Percentiles rank a stretch among this genome's conserved stretches.
These are phyloP conservation scores for Lontra canadensis DNA, from an alignment of 2,113 vertebrate species.

Conservation along the genomic window DNA sequence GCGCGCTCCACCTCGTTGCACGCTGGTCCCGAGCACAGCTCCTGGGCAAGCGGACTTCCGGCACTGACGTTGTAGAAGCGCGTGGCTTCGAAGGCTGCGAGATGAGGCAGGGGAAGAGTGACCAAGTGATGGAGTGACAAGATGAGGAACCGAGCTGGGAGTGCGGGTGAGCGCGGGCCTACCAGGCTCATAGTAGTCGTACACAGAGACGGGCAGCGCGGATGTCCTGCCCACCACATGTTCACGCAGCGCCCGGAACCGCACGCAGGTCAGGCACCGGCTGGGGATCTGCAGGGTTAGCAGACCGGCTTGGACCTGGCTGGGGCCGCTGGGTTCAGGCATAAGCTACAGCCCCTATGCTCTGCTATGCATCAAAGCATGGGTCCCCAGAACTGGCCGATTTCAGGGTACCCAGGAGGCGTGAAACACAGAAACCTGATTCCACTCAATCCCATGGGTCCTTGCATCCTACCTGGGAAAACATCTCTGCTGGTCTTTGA, in stretches of 20 bases:
- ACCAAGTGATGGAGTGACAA: not conserved
- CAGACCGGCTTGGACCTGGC: not conserved
- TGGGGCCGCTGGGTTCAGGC: not conserved
- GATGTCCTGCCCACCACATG: conserved; percentile 96
- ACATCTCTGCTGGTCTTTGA: not conserved
- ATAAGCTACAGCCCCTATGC: not conserved
- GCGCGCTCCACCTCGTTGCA: conserved; percentile 96
- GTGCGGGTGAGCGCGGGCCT: conserved; percentile 13
- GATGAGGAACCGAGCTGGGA: not conserved
- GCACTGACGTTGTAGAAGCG: conserved; percentile 96
- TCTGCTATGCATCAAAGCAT: not conserved
- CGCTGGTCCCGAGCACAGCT: conserved; percentile 92
- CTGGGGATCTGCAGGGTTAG: conserved; percentile 89
- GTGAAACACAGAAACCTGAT: not conserved
- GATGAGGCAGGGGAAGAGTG: not conserved
- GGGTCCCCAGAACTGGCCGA: not conserved
- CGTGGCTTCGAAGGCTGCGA: conserved; percentile 93
- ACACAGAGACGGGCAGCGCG: conserved; percentile 93
- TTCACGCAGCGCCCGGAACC: conserved; percentile 91
- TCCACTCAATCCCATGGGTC: not conserved
- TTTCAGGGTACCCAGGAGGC: not conserved
- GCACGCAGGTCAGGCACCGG: conserved; percentile 94
- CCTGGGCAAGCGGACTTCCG: conserved; percentile 91
- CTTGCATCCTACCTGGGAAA: not conserved
- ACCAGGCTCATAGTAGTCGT: conserved; percentile 98